A percentile compares a stretch with the other conserved stretches of the same genome.
Evolutionary conservation across 2,797 vertebrate genomes (phyloP).

Genomic region (Rhinella marina): DNA sequence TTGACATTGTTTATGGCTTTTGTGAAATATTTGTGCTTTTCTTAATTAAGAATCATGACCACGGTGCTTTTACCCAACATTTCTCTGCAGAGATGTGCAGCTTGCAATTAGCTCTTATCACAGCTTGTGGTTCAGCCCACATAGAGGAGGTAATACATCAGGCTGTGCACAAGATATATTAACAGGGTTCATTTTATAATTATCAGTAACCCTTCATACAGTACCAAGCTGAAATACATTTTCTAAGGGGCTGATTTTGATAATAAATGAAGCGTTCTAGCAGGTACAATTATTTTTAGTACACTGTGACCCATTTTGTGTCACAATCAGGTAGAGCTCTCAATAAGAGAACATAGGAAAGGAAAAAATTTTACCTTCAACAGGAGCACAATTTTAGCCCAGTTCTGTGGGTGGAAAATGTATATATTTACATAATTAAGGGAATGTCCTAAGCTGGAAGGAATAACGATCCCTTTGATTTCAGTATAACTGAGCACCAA

Average conservation of each 20-base stretch:
- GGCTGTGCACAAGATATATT: not conserved
- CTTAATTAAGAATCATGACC: conserved; percentile 43
- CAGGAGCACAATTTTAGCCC: not conserved
- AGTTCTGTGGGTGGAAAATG: not conserved
- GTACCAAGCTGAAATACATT: conserved; percentile 5
- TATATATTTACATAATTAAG: not conserved
- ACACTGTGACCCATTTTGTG: conserved; percentile 24
- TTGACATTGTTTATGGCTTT: not conserved
- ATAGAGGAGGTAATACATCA: conserved; percentile 16
- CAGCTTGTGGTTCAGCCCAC: conserved; percentile 23
- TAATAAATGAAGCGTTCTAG: not conserved
- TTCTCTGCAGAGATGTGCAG: conserved; percentile 25
- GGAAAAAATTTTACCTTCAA: not conserved
- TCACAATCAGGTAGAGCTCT: not conserved
- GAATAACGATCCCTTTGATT: not conserved
- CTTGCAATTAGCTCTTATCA: conserved; percentile 2
- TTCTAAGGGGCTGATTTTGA: not conserved
- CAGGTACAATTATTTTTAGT: conserved; percentile 42
- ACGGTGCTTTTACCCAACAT: not conserved
- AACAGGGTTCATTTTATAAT: conserved; percentile 26
- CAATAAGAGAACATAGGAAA: not conserved
- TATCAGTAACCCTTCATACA: not conserved
- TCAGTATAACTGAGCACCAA: not conserved
- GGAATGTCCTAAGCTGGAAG: too few species aligned
- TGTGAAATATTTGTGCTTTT: not conserved